phyloP scores from a whole-genome alignment of 2,113 vertebrate genomes.

The Triplophysa dalaica region DNA sequence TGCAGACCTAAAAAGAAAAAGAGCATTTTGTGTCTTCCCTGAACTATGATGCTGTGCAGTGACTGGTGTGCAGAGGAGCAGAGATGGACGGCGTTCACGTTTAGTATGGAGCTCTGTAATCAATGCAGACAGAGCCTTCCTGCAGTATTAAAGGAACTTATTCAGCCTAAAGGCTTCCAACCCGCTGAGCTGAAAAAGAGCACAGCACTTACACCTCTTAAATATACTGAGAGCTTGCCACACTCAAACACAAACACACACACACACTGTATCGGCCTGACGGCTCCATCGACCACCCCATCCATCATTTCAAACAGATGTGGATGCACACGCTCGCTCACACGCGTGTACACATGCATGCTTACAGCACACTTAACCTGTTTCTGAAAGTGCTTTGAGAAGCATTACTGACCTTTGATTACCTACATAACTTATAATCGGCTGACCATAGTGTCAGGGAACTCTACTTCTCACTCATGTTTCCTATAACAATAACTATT shows the following conservation, averaged over 20 bases:
- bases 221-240: constrained; percentile 3
- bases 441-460: not conserved
- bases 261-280: constrained; percentile 16
- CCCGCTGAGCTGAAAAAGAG: constrained; percentile 33
- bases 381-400: not conserved
- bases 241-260: constrained; percentile 30
- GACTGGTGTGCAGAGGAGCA: constrained; percentile 1
- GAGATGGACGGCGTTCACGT: constrained; percentile 19
- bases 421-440: constrained; percentile 6
- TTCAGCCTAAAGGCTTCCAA: constrained; percentile 39
- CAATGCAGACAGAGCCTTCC: constrained; percentile 41
- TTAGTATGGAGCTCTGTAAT: constrained; percentile 29
- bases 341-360: not conserved
- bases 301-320: constrained; percentile 12
- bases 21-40: constrained; percentile 12
- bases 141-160: constrained; percentile 42
- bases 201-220: constrained; percentile 29
- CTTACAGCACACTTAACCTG: constrained; percentile 45
- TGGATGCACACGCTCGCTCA: not conserved
- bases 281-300: constrained; percentile 2
- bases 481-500: too few relatives aligned
- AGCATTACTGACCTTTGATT: not conserved
- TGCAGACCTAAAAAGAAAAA: constrained; percentile 11
- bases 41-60: not conserved
- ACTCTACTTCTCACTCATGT: not conserved